Percentiles rank a stretch among this genome's conserved stretches.
These are phyloP conservation scores for Aepyceros melampus DNA, from an alignment of 2,113 vertebrate genomes.

Conservation along the genomic window DNA sequence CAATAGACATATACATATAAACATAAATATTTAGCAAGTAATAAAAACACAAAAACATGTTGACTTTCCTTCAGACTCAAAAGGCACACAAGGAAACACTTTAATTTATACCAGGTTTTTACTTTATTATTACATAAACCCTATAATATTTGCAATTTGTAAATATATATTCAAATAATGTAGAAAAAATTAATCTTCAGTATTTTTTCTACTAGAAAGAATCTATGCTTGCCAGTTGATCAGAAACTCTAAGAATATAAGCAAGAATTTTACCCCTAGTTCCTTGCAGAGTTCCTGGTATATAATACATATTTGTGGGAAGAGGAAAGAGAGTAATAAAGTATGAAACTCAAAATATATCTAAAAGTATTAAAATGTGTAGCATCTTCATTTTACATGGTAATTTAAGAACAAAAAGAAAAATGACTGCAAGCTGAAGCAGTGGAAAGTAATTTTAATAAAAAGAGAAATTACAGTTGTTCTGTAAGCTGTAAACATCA, in stretches of 20 bases:
- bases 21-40: not conserved
- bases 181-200: not conserved
- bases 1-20: not conserved
- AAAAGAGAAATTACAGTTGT: not conserved
- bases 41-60: not conserved
- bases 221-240: not conserved
- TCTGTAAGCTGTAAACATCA: not conserved
- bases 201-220: not conserved
- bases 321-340: not conserved
- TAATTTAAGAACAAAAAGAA: not conserved
- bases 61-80: not conserved
- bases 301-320: not conserved
- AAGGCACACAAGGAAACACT: not conserved
- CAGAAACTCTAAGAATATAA: not conserved
- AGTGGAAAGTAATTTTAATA: not conserved
- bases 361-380: not conserved
- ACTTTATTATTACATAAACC: not conserved
- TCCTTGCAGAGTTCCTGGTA: not conserved
- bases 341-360: not conserved
- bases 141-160: not conserved
- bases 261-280: not conserved
- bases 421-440: not conserved
- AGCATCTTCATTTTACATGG: not conserved
- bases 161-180: not conserved
- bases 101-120: not conserved